These are phyloP conservation scores for Octopus sinensis DNA, from an alignment of 1,140 invertebrate genomes.

Conservation along the genomic window DNA sequence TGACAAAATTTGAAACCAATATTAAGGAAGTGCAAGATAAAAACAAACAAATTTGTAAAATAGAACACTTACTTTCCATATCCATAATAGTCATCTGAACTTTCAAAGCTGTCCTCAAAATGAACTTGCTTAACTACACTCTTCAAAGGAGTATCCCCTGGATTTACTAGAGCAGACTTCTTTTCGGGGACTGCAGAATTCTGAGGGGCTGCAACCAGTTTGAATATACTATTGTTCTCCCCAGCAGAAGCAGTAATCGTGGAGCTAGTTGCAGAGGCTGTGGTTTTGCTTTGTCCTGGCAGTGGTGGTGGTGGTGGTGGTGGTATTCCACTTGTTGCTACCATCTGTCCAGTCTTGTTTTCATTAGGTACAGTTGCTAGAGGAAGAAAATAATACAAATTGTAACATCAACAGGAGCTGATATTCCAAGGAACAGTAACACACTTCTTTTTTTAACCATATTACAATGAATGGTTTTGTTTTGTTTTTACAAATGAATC, in stretches of 20 bases:
- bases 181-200: slow-evolving; percentile 22
- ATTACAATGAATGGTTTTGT: too few species aligned
- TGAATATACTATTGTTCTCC: slow-evolving; percentile 32
- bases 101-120: slow-evolving; percentile 45
- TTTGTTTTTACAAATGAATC: too few species aligned
- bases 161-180: not conserved
- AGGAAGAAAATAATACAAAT: too few species aligned
- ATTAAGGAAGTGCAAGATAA: too few species aligned
- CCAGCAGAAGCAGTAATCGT: slow-evolving; percentile 13
- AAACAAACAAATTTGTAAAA: too few species aligned
- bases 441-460: too few species aligned
- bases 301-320: slow-evolving; percentile 22
- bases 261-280: not conserved
- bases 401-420: too few species aligned
- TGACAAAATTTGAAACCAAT: too few species aligned
- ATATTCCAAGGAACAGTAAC: too few species aligned
- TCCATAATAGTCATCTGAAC: slow-evolving; percentile 31
- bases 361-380: too few species aligned
- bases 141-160: not conserved
- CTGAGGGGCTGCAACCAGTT: slow-evolving; percentile 34
- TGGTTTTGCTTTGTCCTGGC: not conserved
- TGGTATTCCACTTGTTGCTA: not conserved
- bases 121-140: slow-evolving; percentile 27
- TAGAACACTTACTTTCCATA: too few species aligned
- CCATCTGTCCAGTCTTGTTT: too few species aligned